A percentile compares a stretch with the other conserved stretches of the same genome.
These are phyloP conservation scores for Cyrtonyx montezumae DNA, from an alignment of 2,113 vertebrate genomes.

Conservation along the genomic window DNA sequence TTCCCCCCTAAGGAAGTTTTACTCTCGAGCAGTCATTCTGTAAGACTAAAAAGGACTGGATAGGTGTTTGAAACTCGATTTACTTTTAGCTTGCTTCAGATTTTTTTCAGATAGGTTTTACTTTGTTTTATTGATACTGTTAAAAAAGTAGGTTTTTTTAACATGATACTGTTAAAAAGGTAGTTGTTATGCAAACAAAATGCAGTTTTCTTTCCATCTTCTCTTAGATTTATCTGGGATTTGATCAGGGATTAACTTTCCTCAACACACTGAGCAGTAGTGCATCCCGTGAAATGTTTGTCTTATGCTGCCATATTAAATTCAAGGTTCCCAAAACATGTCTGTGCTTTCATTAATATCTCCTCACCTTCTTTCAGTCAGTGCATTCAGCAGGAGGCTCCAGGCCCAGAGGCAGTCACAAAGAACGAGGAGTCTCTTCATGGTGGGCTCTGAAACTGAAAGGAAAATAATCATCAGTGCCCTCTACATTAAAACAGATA, in stretches of 20 bases:
- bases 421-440: constrained; percentile 84
- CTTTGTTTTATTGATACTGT: neutral
- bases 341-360: constrained; percentile 46
- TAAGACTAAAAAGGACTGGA: neutral
- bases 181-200: constrained; percentile 30
- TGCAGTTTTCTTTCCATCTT: constrained; percentile 57
- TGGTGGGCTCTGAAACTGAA: constrained; percentile 82
- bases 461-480: constrained; percentile 73
- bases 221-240: constrained; percentile 63
- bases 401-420: constrained; percentile 89
- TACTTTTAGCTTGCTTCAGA: neutral
- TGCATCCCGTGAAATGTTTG: constrained; percentile 45
- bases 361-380: constrained; percentile 91
- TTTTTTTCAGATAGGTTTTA: constrained; percentile 4
- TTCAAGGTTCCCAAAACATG: constrained; percentile 41
- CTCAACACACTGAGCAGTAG: constrained; percentile 64
- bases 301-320: constrained; percentile 35
- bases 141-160: no score
- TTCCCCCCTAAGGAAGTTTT: neutral
- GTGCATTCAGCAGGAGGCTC: constrained; percentile 82
- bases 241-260: constrained; percentile 61
- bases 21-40: neutral
- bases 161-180: neutral
- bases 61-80: constrained; percentile 6
- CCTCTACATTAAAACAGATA: constrained; percentile 5